These are phyloP conservation scores for Aphrocallistes beatrix DNA, from an alignment of 37 sponge, comb jelly and placozoan species.

Conservation along the genomic window DNA sequence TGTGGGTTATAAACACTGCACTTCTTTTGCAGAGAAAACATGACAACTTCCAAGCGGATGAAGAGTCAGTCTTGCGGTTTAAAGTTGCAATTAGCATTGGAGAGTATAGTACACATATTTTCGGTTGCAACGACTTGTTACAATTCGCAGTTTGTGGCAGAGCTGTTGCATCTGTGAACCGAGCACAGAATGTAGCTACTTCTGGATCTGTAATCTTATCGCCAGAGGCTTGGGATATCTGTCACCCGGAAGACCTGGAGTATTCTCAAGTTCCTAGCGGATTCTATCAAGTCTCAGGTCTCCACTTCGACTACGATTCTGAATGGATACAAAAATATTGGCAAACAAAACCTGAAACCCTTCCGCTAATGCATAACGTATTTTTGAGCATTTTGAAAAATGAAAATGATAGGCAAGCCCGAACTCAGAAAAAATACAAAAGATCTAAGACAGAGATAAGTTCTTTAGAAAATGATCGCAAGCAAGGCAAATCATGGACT, in stretches of 20 bases:
- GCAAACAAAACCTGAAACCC: background rate
- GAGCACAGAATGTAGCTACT: conserved; percentile 45
- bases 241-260: background rate
- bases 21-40: conserved; percentile 55
- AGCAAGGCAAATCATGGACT: background rate
- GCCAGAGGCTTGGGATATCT: conserved; percentile 56
- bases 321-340: background rate
- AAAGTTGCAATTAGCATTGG: conserved; percentile 71
- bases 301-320: background rate
- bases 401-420: background rate
- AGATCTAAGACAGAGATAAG: background rate
- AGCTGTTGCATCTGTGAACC: conserved; percentile 73
- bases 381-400: background rate
- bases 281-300: background rate
- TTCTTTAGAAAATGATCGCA: background rate
- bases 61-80: conserved; percentile 40
- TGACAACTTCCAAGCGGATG: conserved; percentile 56
- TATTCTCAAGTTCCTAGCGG: background rate
- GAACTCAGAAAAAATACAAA: background rate
- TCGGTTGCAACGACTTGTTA: background rate
- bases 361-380: background rate
- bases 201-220: conserved; percentile 72
- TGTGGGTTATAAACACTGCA: conserved; percentile 39
- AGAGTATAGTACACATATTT: background rate
- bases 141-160: conserved; percentile 33